Evolutionary conservation across 2,797 vertebrate genomes (phyloP), one percentile per base, ranked within the genome.

Genomic region (Onychomys torridus): DNA sequence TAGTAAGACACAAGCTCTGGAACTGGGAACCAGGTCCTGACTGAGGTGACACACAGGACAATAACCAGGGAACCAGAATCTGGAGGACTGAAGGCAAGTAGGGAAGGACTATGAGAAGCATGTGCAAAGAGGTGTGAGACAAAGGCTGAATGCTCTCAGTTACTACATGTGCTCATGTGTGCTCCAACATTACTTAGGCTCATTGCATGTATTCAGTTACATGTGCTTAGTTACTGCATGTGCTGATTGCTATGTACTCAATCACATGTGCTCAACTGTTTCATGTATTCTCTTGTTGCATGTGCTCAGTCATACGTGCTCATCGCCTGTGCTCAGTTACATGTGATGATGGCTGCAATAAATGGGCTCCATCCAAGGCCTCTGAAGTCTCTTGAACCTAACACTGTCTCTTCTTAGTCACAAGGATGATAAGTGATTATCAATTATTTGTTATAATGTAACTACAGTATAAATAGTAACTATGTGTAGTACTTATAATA

Each of bases 401-500:
- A 43, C 27, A 12, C 34, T 76, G 19, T 23, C 25, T 46, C 37
- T 93, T 83, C 32, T 94, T 81, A 86, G 76, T 93, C 57, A 46
- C n/a, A 67, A 79, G 57, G 25, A 76, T 79, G 40, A 52, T 69
- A 90, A 75, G 83, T 82, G 79, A 49, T 37, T 37, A 73, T 52
- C 11, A 89, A 90, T 61, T 73, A 88, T 34, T 84, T 89, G 59
- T 78, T 78, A 37, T 79, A 63, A 82, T 71, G 23, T 71, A 59
- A 82, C 23, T 63, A 49, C 13, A 27, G 29, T 49, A 90, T 57
- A 85, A 94, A 46, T 94, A 49, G 29, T 34, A 67, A 52, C 29
- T 37, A 25, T 88, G 65, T 46, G 49, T 65, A 67, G 81, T 61
- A 93, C 37, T 96, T 83, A 83, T 78, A 93, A 75, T 81, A 49